A percentile compares a stretch with the other conserved stretches of the same genome.
Evolutionary conservation across 2,888 invertebrate species (phyloP).

Genomic region (Brachyopa scutellaris): DNA sequence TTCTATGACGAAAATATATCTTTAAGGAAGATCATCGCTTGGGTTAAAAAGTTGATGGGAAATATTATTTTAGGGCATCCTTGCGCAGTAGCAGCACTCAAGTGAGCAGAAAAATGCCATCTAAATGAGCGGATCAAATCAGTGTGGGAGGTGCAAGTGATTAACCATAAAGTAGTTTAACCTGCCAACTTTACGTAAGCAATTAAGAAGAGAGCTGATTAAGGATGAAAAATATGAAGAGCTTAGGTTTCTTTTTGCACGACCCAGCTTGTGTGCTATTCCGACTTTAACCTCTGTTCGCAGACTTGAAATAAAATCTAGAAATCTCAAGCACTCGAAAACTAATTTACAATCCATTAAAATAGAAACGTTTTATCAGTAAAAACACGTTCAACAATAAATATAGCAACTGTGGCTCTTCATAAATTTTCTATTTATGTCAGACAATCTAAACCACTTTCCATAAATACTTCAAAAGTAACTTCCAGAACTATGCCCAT

Average conservation of each 20-base stretch:
- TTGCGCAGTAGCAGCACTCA: background rate
- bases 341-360: background rate
- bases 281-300: too few species aligned
- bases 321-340: background rate
- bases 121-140: too few species aligned
- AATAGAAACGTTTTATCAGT: background rate
- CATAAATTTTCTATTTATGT: background rate
- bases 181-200: too few species aligned
- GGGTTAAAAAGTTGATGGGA: background rate
- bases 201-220: too few species aligned
- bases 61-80: background rate
- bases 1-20: slow-evolving; percentile 11
- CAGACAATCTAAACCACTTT: background rate
- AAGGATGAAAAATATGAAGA: too few species aligned
- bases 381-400: background rate
- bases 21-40: slow-evolving; percentile 24
- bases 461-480: background rate
- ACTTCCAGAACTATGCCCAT: too few species aligned
- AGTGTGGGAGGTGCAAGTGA: too few species aligned
- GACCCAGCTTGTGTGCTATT: too few species aligned
- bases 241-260: too few species aligned
- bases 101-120: background rate
- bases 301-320: background rate
- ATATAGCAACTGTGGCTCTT: background rate
- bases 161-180: too few species aligned